Evolutionary conservation across 2,888 invertebrate genomes (phyloP), one percentile per base, ranked within the genome.

Genomic region (Cantharis rustica): DNA sequence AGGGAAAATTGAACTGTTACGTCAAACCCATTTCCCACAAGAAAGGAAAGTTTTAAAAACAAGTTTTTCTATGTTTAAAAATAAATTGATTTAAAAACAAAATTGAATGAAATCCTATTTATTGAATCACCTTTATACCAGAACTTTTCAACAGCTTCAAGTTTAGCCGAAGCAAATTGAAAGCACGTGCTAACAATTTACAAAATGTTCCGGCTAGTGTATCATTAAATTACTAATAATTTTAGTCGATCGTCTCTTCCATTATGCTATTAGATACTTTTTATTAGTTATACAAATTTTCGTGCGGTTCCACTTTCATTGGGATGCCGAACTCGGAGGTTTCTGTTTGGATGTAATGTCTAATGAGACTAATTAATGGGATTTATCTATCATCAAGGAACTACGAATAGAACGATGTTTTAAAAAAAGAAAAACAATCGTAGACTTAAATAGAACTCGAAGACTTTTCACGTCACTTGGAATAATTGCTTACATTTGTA

Each of bases 161-260:
- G 17, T 66, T 66, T 66, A 66, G 23, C 20, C 64, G 64, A 66
- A 66, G 64, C 64, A 66, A 66, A 66, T 66, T 66, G 64, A 66
- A 66, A 66, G 64, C 64, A 66, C 64, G 64, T 66, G 64, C 64
- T 66, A 20, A 17, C 64, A 66, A 66, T 66, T 66, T 66, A 66
- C 20, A 17, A 66, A 66, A 20, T 23, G 64, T 66, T 66, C 23
- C 23, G 64, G 20, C 17, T 66, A 66, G 64, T 23, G 64, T 66
- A 66, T 66, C 64, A 66, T 66, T 66, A 20, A 66, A 66, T 66
- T 66, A 66, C 17, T 66, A 66, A 66, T 63, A 63, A 63, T 63
- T 63, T 63, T 16, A 16, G 16, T 16, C 47, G 47, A 47, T 47
- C 47, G 47, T 47, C 47, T 47, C 47, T 47, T 47, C 47, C 47